phyloP scores from a whole-genome alignment of 1,140 invertebrate species.

The Drosophila yakuba region DNA sequence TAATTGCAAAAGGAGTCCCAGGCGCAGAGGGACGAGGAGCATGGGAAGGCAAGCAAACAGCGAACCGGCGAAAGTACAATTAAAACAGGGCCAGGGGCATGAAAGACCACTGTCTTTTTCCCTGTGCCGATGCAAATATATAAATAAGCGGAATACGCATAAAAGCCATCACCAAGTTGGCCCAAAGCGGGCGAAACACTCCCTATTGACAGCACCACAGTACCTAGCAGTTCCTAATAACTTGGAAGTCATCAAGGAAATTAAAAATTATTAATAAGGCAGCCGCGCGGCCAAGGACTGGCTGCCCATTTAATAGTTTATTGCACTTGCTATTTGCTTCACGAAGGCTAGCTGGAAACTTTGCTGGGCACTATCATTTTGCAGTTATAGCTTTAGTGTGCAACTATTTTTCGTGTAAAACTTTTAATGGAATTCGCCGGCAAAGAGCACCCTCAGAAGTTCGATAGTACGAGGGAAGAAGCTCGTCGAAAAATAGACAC shows the following conservation, averaged over 20 bases:
- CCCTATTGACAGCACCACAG: slow-evolving; percentile 11
- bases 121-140: slow-evolving; percentile 48
- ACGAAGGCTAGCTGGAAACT: slow-evolving; percentile 41
- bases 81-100: slow-evolving; percentile 16
- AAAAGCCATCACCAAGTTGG: slow-evolving; percentile 57
- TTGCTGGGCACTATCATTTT: slow-evolving; percentile 76
- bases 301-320: slow-evolving; percentile 74
- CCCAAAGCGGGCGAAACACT: slow-evolving; percentile 32
- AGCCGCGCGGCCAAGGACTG: slow-evolving; percentile 24
- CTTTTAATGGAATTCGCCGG: slow-evolving; percentile 78
- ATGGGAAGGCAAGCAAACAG: slow-evolving; percentile 41
- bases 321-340: slow-evolving; percentile 35
- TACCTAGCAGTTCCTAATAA: slow-evolving; percentile 60
- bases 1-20: slow-evolving; percentile 36
- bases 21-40: neutral
- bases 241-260: slow-evolving; percentile 80
- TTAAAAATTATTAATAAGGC: slow-evolving; percentile 83
- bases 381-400: slow-evolving; percentile 82
- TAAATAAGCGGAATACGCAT: slow-evolving; percentile 55
- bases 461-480: slow-evolving; percentile 54
- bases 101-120: slow-evolving; percentile 2
- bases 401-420: slow-evolving; percentile 83
- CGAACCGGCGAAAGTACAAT: slow-evolving; percentile 30
- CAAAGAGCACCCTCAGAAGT: slow-evolving; percentile 22
- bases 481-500: slow-evolving; percentile 78